Base-by-base conservation (phyloP, 1,140 invertebrate genomes). In the Sminthurides bifidus region DNA sequence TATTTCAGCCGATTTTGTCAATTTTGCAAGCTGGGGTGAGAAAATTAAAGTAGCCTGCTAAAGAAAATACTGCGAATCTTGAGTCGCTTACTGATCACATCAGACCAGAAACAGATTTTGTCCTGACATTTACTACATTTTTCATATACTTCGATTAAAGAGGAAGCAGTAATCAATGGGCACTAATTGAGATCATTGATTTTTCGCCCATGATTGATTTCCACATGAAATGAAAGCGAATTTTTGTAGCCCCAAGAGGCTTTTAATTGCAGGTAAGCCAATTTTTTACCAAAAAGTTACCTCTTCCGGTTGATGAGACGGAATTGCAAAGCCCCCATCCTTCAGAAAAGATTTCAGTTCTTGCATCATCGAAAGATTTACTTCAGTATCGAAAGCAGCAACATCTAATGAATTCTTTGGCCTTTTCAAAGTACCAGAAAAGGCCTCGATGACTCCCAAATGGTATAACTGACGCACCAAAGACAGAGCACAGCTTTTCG, bases 401-500 rank as follows among this genome's bases (percentile, higher is more conserved):
- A 89, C 77, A 60, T 84, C 76, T 57, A 84, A 82, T 4, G 71
- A 68, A 58, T 77, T 80, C 67, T 83, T 83, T 65, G 84, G 83
- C 64, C 86, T 92, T 68, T 94, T 95, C 3, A 89, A 72, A 1
- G 83, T 83, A 2, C 90, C 90, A 60, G 76, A 77, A 70, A 82
- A 93, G 1, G 89, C 77, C 71, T 94, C 91, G 59, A 98, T 91
- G 1, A 95, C 85, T 56, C 86, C 85, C 44, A 96, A 77, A 78
- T 98, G 93, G 70, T 83, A 98, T 3, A 98, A 71, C 68, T 98
- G 93, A 15, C 94, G 73, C 0, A 98, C 90, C 33, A 98, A 71
- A 0, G 92, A 96, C 8, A 98, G 71, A 2, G 94, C 93, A 71
- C 93, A 98, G 30, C 86, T 90, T 73, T 96, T 95, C 64, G 91